Evolutionary conservation across 2,888 invertebrate genomes (phyloP).

Genomic region (Ennomos fuscantarius): DNA sequence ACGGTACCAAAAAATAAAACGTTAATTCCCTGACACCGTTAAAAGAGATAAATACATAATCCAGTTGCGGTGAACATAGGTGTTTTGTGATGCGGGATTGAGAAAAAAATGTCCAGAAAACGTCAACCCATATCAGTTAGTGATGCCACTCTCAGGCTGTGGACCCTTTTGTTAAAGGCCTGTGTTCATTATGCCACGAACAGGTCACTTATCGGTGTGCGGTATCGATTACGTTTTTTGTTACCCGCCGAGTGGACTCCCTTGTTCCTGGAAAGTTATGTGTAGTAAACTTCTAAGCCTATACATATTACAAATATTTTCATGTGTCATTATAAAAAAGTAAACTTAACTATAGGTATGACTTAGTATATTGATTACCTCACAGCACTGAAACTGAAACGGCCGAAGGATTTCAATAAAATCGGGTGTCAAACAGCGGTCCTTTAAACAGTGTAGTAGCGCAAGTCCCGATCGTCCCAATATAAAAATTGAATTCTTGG

Average conservation of each 20-base stretch:
- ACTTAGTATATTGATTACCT: no score
- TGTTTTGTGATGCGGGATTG: conserved; percentile 42
- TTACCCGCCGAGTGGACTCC: conserved; percentile 13
- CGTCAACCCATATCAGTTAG: conserved; percentile 63
- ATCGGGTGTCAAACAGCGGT: no score
- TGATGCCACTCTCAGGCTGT: conserved; percentile 47
- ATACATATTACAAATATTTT: no score
- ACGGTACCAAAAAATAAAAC: conserved; percentile 4
- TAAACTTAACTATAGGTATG: no score
- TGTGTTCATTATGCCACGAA: conserved; percentile 46
- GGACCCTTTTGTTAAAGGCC: conserved; percentile 44
- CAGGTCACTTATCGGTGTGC: conserved; percentile 39
- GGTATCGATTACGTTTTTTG: conserved; percentile 34
- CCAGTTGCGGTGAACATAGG: conserved; percentile 28
- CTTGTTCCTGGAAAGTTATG: conserved; percentile 9
- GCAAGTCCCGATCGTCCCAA: no score
- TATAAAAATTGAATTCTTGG: no score
- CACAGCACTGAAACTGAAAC: no score
- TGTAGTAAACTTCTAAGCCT: neutral
- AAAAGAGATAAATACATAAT: conserved; percentile 20
- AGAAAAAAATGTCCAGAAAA: conserved; percentile 51
- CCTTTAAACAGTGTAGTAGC: no score
- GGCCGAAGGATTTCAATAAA: no score
- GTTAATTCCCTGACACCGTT: conserved; percentile 8
- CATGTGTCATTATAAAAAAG: no score